Percentiles rank a stretch among this genome's conserved stretches.
phyloP scores from a whole-genome alignment of 2,888 invertebrate genomes.

The Hirtodrosophila confusa region DNA sequence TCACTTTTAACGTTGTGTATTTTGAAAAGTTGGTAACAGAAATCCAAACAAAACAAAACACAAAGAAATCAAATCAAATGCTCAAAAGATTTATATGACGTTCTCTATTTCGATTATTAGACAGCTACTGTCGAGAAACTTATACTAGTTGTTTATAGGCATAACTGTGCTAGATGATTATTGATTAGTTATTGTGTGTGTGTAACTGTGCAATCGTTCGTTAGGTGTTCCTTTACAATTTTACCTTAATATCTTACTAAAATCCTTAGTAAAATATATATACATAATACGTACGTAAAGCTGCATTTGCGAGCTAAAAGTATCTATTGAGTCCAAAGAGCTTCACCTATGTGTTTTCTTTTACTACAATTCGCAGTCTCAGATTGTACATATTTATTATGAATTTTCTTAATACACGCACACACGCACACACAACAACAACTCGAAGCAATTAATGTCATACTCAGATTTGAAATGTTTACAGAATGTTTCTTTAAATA shows the following conservation, averaged over 20 bases:
- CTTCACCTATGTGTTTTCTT: constrained; percentile 40
- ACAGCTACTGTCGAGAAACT: constrained; percentile 69
- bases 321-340: constrained; percentile 50
- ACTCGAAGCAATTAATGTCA: constrained; percentile 67
- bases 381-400: constrained; percentile 66
- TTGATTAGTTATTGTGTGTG: constrained; percentile 65
- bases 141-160: constrained; percentile 70
- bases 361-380: constrained; percentile 35
- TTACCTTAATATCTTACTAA: constrained; percentile 20
- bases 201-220: constrained; percentile 75
- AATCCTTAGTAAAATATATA: constrained; percentile 18
- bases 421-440: constrained; percentile 32
- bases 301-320: constrained; percentile 9
- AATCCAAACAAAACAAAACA: constrained; percentile 17
- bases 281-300: constrained; percentile 6
- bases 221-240: constrained; percentile 68
- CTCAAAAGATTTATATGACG: constrained; percentile 58
- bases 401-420: constrained; percentile 35
- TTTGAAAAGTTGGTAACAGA: constrained; percentile 50
- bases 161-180: constrained; percentile 49
- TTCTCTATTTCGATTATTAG: constrained; percentile 71
- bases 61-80: constrained; percentile 42
- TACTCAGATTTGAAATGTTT: constrained; percentile 58
- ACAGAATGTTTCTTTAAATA: constrained; percentile 43
- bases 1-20: constrained; percentile 64